Evolutionary conservation across 2,888 invertebrate species (phyloP).

Genomic region (Metallyticus violacea): DNA sequence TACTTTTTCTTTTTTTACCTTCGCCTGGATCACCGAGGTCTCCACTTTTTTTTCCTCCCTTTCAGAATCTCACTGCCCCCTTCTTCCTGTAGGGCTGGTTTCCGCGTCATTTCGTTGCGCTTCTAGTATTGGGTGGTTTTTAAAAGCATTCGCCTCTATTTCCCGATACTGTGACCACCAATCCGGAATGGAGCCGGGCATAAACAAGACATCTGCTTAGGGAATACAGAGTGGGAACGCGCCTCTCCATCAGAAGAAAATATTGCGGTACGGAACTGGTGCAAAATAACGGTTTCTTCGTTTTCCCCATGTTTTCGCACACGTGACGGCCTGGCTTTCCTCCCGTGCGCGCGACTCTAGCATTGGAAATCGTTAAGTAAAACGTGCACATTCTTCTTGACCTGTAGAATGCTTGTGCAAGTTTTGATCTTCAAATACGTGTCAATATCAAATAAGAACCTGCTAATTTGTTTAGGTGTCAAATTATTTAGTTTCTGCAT

Average conservation of each 20-base stretch:
- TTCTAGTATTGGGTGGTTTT: background rate
- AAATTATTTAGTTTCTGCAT: no score
- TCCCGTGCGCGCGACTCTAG: background rate
- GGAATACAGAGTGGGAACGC: background rate
- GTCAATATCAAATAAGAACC: background rate
- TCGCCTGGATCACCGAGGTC: background rate
- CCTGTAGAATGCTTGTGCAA: background rate
- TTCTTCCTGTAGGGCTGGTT: background rate
- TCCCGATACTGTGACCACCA: background rate
- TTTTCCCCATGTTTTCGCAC: background rate
- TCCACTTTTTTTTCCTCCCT: background rate
- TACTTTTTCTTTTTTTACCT: background rate
- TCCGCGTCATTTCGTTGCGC: background rate
- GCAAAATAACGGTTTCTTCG: background rate
- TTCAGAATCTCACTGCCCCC: background rate
- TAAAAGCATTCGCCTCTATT: background rate
- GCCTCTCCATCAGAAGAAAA: background rate
- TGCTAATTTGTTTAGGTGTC: no score
- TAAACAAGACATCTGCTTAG: constrained; percentile 9
- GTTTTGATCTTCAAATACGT: background rate
- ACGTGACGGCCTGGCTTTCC: background rate
- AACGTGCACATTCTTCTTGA: background rate
- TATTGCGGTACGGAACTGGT: background rate
- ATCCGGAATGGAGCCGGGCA: background rate
- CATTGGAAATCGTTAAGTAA: background rate